phyloP scores from a whole-genome alignment of 2,113 vertebrate genomes.

The Engystomops pustulosus region DNA sequence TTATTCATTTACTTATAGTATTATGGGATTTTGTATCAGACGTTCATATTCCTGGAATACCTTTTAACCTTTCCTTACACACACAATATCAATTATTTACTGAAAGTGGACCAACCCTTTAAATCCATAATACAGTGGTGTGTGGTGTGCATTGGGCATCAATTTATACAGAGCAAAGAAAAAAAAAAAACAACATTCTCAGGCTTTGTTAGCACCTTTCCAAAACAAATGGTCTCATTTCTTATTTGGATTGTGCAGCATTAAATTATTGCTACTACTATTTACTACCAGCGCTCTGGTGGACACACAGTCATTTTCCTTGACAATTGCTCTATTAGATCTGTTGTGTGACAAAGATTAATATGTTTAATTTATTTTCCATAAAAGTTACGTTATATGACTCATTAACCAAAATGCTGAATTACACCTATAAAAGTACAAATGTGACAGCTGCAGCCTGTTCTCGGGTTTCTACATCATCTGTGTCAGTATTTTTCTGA shows the following conservation, averaged over 20 bases:
- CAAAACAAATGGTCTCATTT: background rate
- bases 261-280: background rate
- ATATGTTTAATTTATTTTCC: conserved; percentile 15
- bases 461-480: background rate
- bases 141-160: no score
- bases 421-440: conserved; percentile 10
- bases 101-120: no score
- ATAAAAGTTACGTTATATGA: conserved; percentile 11
- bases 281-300: background rate
- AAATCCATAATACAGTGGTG: no score
- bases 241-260: conserved; percentile 1
- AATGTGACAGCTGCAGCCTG: conserved; percentile 5
- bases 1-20: no score
- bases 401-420: background rate
- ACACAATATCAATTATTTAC: no score
- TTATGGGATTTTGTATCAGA: no score
- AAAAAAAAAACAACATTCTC: background rate
- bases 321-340: conserved; percentile 6
- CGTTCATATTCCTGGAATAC: no score
- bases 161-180: background rate
- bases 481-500: background rate
- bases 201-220: background rate
- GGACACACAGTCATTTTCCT: background rate
- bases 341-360: conserved; percentile 7
- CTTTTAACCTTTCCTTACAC: no score